Evolutionary conservation across 2,113 vertebrate genomes (phyloP).

Genomic region (Indri indri): DNA sequence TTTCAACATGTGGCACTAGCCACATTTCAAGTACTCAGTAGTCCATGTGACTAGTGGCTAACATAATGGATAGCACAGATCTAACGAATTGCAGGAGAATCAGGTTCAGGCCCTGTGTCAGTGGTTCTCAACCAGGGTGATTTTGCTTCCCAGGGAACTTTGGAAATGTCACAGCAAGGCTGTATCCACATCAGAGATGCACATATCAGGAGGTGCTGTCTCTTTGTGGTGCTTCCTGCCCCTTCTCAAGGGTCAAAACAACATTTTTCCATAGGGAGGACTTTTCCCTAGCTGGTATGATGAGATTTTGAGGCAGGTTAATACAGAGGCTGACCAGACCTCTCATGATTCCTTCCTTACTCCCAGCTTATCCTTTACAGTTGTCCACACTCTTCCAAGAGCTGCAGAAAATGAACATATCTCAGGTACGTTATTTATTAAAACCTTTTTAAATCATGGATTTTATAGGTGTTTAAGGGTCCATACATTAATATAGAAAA

Average conservation of each 20-base stretch:
- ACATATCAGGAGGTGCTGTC: neutral
- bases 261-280: neutral
- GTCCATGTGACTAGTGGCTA: neutral
- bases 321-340: neutral
- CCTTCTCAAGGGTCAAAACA: neutral
- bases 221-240: neutral
- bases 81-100: neutral
- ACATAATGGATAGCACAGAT: neutral
- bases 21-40: neutral
- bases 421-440: constrained; percentile 35
- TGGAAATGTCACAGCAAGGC: neutral
- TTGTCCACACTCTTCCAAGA: neutral
- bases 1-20: neutral
- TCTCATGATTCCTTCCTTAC: neutral
- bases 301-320: neutral
- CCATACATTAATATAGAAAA: neutral
- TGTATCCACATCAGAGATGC: neutral
- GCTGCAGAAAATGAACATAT: constrained; percentile 36
- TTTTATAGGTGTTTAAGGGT: neutral
- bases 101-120: neutral
- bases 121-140: neutral
- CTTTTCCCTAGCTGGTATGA: neutral
- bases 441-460: neutral
- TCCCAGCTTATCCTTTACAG: neutral
- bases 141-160: neutral